These are phyloP conservation scores for Acleris cristana DNA, from an alignment of 2,888 invertebrate genomes.

Conservation along the genomic window DNA sequence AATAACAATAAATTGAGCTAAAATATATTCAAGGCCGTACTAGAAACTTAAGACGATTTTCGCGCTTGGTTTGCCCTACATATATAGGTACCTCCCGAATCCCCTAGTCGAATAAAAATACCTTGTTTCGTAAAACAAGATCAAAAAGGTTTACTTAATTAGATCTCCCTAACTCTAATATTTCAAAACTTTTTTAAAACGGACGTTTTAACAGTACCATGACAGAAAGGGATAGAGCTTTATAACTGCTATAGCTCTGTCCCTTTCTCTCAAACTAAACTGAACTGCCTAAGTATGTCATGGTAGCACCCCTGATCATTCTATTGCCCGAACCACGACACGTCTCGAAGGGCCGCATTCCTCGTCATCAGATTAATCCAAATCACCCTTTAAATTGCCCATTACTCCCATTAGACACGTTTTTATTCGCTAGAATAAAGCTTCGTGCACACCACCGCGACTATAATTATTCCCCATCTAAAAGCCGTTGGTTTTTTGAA, in stretches of 20 bases:
- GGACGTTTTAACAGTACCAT: too few relatives aligned
- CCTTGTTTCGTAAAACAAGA: neutral
- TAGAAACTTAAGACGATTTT: too few relatives aligned
- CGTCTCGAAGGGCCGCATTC: constrained; percentile 26
- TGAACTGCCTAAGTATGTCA: too few relatives aligned
- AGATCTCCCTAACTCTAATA: too few relatives aligned
- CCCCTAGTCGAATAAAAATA: neutral
- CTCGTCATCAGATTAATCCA: constrained; percentile 22
- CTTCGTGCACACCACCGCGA: constrained; percentile 7
- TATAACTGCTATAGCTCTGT: too few relatives aligned
- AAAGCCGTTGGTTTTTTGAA: neutral
- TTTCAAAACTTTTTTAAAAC: too few relatives aligned
- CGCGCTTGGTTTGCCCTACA: too few relatives aligned
- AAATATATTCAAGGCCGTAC: too few relatives aligned
- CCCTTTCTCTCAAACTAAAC: too few relatives aligned
- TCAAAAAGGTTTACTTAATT: neutral
- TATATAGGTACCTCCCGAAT: too few relatives aligned
- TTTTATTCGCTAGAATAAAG: constrained; percentile 33
- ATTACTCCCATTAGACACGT: constrained; percentile 37
- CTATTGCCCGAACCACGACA: neutral
- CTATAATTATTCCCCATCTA: neutral
- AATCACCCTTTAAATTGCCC: constrained; percentile 33
- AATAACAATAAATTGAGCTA: too few relatives aligned
- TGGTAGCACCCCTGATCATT: neutral
- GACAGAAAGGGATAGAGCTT: too few relatives aligned